These are phyloP conservation scores for Apamea sordens DNA, from an alignment of 2,888 invertebrate species.

Conservation along the genomic window DNA sequence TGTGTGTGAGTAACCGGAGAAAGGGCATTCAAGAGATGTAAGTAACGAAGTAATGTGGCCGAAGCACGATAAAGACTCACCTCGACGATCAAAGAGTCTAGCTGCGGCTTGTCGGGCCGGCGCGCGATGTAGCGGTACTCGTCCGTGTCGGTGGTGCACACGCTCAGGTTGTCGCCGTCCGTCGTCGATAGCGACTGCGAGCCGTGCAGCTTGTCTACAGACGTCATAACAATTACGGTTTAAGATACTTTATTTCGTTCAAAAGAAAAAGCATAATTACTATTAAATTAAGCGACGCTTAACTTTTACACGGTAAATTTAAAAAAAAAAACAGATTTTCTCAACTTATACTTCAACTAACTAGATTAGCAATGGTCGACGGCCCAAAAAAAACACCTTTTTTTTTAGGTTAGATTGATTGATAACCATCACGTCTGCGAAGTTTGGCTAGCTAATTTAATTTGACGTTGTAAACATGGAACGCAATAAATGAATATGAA, in stretches of 20 bases:
- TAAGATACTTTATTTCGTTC: not conserved
- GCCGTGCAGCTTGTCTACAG: constrained; percentile 82
- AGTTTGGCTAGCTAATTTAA: not conserved
- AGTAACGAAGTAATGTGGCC: not conserved
- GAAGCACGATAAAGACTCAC: constrained; percentile 61
- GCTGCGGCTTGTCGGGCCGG: constrained; percentile 73
- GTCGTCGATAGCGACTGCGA: constrained; percentile 82
- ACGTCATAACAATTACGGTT: not conserved
- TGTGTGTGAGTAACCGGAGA: not conserved
- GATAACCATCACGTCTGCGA: not conserved
- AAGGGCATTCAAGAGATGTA: not conserved
- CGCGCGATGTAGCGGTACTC: constrained; percentile 73
- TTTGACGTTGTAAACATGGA: not conserved
- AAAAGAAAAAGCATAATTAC: not conserved
- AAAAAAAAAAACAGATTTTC: not conserved
- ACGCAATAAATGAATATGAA: not conserved
- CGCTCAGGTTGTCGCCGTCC: constrained; percentile 84
- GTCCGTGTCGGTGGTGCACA: constrained; percentile 84
- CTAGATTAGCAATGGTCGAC: not conserved
- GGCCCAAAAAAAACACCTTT: not conserved
- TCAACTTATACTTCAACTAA: not conserved
- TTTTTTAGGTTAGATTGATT: too few species aligned
- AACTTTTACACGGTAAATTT: not conserved
- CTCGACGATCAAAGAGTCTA: constrained; percentile 78
- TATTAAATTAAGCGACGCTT: not conserved